Evolutionary conservation across 2,797 vertebrate species (phyloP).

Genomic region (Morus bassanus): DNA sequence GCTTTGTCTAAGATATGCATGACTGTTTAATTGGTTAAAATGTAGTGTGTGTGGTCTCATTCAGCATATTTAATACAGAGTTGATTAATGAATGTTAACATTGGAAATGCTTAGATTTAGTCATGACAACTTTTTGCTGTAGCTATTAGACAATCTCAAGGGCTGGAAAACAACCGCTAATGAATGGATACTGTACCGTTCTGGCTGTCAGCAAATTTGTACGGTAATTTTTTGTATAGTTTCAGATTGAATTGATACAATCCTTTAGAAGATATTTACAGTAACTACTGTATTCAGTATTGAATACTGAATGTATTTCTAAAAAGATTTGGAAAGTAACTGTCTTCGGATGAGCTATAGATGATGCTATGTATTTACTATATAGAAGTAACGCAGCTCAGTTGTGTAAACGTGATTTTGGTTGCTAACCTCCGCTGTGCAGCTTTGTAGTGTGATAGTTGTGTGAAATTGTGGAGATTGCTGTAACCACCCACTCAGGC

Average conservation of each 20-base stretch:
- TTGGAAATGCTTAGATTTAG: slow-evolving; percentile 60
- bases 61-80: slow-evolving; percentile 63
- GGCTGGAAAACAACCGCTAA: slow-evolving; percentile 37
- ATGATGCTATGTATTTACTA: slow-evolving; percentile 35
- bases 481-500: background rate
- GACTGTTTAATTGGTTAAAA: slow-evolving; percentile 55
- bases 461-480: slow-evolving; percentile 11
- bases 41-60: slow-evolving; percentile 49
- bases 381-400: background rate
- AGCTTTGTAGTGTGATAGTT: slow-evolving; percentile 8
- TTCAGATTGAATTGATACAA: slow-evolving; percentile 22
- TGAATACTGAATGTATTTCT: slow-evolving; percentile 45
- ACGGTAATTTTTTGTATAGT: slow-evolving; percentile 11
- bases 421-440: background rate
- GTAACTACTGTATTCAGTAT: slow-evolving; percentile 57
- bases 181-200: slow-evolving; percentile 21
- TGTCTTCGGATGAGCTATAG: background rate
- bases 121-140: slow-evolving; percentile 68
- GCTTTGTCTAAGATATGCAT: slow-evolving; percentile 60
- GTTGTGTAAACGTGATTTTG: background rate
- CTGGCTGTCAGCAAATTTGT: slow-evolving; percentile 16
- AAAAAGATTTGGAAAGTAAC: background rate
- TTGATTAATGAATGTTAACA: slow-evolving; percentile 50
- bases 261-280: slow-evolving; percentile 45
- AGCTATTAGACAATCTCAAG: slow-evolving; percentile 69